Base-by-base conservation (phyloP, 2,888 invertebrate genomes). In the Leptinotarsa rubiginosa region DNA sequence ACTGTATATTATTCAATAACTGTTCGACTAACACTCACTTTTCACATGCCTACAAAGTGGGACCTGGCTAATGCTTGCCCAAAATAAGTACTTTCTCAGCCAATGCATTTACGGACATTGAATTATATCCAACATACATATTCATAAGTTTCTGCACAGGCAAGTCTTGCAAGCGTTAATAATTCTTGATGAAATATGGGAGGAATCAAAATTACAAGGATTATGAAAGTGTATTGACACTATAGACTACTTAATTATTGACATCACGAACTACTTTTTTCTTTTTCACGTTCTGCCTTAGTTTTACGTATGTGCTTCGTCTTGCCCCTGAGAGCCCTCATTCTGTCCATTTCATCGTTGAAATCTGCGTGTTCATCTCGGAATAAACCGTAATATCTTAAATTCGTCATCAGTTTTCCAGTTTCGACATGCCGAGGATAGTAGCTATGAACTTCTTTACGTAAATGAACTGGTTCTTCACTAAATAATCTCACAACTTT, bases 341-440 rank as follows among this genome's bases (percentile, higher is more conserved):
- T 88, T 73, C 96, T 90, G 79, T 91, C 90, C 92, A 95, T 96
- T 88, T 97, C 97, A 68, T 97, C 96, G 81, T 92, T 93, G 84
- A 96, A 97, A 87, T 97, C 97, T 84, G 93, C 91, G 87, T 97
- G 97, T 85, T 97, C 97, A 84, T 97, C 96, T 74, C 96, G 90
- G 87, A 90, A 96, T 4, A 96, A 88, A 0, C 96, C 96, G 82
- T 96, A 95, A 74, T 91, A 89, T 18, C 96, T 88, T 52, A 97
- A 88, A 80, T 92, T 89, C 78, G 89, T 88, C 93, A 96, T 95
- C 1, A 97, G 88, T 56, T 89, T 83, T 78, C 92, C 91, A 0
- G 94, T 94, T 87, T 97, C 95, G 1, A 92, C 89, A 84, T 96
- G 95, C 20, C 96, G 90, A 0, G 97, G 97, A 86, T 97, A 98